phyloP scores from a whole-genome alignment of 2,113 vertebrate species.

The Oostethus manadensis region DNA sequence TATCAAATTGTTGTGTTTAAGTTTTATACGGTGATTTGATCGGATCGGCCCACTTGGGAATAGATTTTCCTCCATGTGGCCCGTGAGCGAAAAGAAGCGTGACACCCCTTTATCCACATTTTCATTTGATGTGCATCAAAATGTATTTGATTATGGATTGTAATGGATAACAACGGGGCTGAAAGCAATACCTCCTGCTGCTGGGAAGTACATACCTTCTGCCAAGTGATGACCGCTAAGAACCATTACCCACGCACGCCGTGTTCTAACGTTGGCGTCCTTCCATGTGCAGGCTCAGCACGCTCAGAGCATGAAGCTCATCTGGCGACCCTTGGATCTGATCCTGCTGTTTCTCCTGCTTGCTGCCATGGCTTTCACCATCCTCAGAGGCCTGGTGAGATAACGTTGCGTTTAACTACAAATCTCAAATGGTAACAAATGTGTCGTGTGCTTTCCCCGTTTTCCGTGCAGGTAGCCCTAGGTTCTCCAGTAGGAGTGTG shows the following conservation, averaged over 20 bases:
- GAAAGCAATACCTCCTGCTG: no score
- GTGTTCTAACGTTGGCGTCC: background rate
- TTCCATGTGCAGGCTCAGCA: conserved; percentile 63
- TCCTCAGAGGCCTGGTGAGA: conserved; percentile 86
- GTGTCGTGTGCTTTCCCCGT: background rate
- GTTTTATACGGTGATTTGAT: no score
- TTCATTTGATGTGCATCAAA: no score
- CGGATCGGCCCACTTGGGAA: no score
- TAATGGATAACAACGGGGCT: no score
- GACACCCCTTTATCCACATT: no score
- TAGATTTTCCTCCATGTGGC: no score
- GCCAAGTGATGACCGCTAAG: background rate
- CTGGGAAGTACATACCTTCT: no score
- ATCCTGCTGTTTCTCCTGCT: conserved; percentile 70
- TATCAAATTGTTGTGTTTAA: no score
- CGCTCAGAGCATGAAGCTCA: conserved; percentile 74
- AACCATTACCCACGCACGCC: background rate
- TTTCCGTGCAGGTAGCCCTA: conserved; percentile 74
- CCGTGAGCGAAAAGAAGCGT: no score
- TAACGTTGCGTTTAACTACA: background rate
- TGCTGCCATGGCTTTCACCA: conserved; percentile 70
- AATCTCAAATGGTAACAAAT: background rate
- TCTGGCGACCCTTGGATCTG: conserved; percentile 76
- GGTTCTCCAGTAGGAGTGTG: conserved; percentile 81
- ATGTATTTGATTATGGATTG: no score